Evolutionary conservation across 2,888 invertebrate genomes (phyloP), one percentile per base, ranked within the genome.

Genomic region (Cerastoderma edule): DNA sequence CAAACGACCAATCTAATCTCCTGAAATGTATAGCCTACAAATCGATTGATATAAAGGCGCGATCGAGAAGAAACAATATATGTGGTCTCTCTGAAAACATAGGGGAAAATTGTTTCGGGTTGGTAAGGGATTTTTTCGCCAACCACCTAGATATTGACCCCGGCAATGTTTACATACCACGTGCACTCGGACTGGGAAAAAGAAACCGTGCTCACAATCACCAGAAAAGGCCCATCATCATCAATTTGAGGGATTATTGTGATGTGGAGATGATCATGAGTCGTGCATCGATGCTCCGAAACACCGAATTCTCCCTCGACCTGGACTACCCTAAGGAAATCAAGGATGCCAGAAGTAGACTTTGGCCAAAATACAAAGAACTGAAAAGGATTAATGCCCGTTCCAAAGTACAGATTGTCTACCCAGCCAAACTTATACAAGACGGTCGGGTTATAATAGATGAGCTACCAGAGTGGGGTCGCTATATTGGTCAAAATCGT

Each of bases 11-110:
- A 28, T 60, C 60, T 22, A 56, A 60, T 30, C 22, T 70, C 16
- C 24, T 57, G 57, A 57, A 44, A 44, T 28, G 32, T 1, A 39
- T 71, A 19, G 64, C 64, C 50, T 71, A 65, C 65, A 72, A 57
- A 56, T 74, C 74, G 0, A 63, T 74, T 19, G 74, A 74, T 32
- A 57, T 66, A 16, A 67, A 72, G 39, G 72, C 72, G 2, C 10
- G 72, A n/a, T 57, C 66, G 10, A 33, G 72, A 30, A 28, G 66
- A 27, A 57, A 57, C 24, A 72, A 72, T 39, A 24, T 72, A 1
- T 13, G 72, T 57, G 67, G 67, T 13, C 0, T 72, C 10, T 4
- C 33, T 44, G 67, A 67, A 35, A 56, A 72, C 27, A 33, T 2
- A 19, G 72, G 56, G 2, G 67, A 72, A 32, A 72, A 66, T 33